Evolutionary conservation across 2,888 invertebrate species (phyloP), one percentile per base, ranked within the genome.

Genomic region (Linyphia triangularis): DNA sequence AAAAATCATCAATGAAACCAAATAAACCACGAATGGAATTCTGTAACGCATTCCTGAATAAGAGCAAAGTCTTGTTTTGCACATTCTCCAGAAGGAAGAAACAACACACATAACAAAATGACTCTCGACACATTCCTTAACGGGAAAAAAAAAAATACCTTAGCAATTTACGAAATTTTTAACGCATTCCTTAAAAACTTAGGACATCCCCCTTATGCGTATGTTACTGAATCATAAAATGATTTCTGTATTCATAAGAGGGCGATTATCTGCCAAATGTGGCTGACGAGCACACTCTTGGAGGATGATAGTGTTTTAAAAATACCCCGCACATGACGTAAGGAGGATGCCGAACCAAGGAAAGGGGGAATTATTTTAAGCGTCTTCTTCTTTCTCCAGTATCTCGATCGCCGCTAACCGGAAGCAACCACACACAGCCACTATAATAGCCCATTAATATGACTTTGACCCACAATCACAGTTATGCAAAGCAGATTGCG

Each of bases 271-370:
- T 6, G 86, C 86, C 81, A 82, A 70, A 26, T 24, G 40, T 61
- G 75, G 28, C 16, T 3, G 28, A 9, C 37, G 10, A 16, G 9
- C 26, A 30, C 19, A 33, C 28, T 40, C 24, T 63, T 19, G 24
- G 43, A 85, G 78, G 69, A 61, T 69, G 85, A 85, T 78, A 70
- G 69, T 24, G 28, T 88, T 57, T 81, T 73, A 75, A 88, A 86
- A 88, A 88, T 88, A 88, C 75, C 40, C 73, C 9, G 16, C n/a
- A n/a, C 5, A 28, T 88, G 81, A 88, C 86, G 86, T 81, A 72
- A 88, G 33, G 37, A 57, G 75, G 79, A 86, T 86, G 85, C 85
- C 79, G 72, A 77, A 70, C 28, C 70, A 43, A 72, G 51, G n/a
- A 51, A 59, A 81, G 69, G 61, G 37, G 73, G 51, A 78, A 72